Base-by-base conservation (phyloP, 2,797 vertebrate genomes). In the Salmo trutta region DNA sequence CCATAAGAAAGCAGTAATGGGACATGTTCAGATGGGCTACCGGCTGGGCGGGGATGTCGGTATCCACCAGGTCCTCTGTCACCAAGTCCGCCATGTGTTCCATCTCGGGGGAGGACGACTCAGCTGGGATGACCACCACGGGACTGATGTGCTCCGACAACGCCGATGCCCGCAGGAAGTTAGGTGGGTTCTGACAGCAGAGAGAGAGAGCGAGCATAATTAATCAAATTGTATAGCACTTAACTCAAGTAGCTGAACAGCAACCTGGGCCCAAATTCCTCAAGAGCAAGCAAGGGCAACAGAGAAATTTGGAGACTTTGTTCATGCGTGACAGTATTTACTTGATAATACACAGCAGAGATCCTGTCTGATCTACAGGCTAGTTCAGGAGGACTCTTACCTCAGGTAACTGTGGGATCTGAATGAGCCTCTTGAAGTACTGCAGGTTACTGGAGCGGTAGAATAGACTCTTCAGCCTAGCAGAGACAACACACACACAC, bases 371-470 rank as follows among this genome's bases (percentile, higher is more conserved):
- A 12, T 47, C 41, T 47, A 10, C 41, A 14, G 41, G 10, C 41
- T 12, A 47, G 10, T 47, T 47, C 41, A 47, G 21, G n/a, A 56
- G 62, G 62, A 10, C 21, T 65, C 93, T 96, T 88, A 99, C 98
- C 96, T 99, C 98, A 1, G 98, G 98, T 89, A 99, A 92, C 90
- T 99, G 98, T 0, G 97, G 98, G 90, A 99, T 99, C 94, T 99
- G 98, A 87, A 99, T 97, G 81, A 99, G 94, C 68, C 96, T 93
- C 89, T 99, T 99, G 92, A 99, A 99, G 92, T 99, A 99, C 90
- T 99, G 98, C 75, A 99, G 92, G 92, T 99, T 99, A 91, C 98
- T 98, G 90, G 98, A 99, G 88, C 97, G 97, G 85, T 98, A 98
- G 91, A 99, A 98, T 31, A 99, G 93, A 84, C 96, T 97, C 93